These are phyloP conservation scores for Epinotia brunnichana DNA, from an alignment of 2,888 invertebrate genomes.

Conservation along the genomic window DNA sequence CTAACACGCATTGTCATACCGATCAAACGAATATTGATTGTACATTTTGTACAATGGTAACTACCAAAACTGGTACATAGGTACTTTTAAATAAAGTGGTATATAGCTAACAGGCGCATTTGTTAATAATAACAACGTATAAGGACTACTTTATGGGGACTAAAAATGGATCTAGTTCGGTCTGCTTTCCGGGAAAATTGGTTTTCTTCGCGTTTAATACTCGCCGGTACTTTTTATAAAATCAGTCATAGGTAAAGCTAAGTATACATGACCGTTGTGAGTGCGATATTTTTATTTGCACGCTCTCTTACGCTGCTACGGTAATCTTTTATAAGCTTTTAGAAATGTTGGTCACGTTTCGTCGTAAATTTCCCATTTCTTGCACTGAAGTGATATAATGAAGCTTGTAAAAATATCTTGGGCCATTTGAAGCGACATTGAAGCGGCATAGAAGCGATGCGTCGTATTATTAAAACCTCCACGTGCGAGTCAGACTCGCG, in stretches of 20 bases:
- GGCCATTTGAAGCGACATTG: neutral
- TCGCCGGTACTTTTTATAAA: neutral
- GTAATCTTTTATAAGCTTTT: slow-evolving; percentile 9
- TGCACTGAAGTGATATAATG: slow-evolving; percentile 15
- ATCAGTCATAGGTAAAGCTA: neutral
- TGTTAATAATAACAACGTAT: too few relatives aligned
- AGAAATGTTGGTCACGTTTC: slow-evolving; percentile 17
- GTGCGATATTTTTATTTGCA: slow-evolving; percentile 11
- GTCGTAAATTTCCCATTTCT: slow-evolving; percentile 7
- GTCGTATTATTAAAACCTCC: too few relatives aligned
- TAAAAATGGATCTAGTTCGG: too few relatives aligned
- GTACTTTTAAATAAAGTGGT: too few relatives aligned
- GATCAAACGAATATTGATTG: too few relatives aligned
- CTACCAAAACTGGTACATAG: too few relatives aligned
- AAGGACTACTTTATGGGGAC: too few relatives aligned
- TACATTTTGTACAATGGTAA: too few relatives aligned
- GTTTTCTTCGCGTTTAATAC: too few relatives aligned
- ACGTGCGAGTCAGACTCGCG: too few relatives aligned
- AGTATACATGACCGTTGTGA: neutral
- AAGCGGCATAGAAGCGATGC: neutral
- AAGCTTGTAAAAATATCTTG: slow-evolving; percentile 16
- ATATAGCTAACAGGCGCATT: too few relatives aligned
- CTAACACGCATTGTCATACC: neutral
- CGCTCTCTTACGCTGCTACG: neutral
- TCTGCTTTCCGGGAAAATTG: too few relatives aligned